Evolutionary conservation across 2,888 invertebrate species (phyloP).

Genomic region (Lysandra bellargus): DNA sequence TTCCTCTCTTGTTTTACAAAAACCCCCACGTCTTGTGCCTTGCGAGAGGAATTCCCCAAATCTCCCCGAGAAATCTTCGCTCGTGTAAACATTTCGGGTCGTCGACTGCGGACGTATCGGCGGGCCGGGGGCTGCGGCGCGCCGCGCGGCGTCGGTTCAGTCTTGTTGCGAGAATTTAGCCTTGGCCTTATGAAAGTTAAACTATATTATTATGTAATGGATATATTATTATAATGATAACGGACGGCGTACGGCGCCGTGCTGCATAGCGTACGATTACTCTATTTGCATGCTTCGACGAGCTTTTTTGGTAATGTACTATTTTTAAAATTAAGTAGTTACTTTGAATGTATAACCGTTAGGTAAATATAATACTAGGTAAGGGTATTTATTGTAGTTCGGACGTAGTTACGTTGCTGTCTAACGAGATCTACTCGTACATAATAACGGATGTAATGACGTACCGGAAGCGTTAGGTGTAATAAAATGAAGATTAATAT

Average conservation of each 20-base stretch:
- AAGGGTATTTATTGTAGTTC: conserved; percentile 80
- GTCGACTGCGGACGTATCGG: conserved; percentile 32
- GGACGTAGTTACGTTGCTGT: conserved; percentile 74
- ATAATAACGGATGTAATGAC: conserved; percentile 75
- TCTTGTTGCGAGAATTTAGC: conserved; percentile 80
- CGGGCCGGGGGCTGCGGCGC: conserved; percentile 52
- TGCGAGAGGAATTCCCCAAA: conserved; percentile 49
- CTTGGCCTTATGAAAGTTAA: conserved; percentile 80
- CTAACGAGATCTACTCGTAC: conserved; percentile 73
- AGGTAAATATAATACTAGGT: conserved; percentile 73
- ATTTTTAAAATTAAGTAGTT: conserved; percentile 77
- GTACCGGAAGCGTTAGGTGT: conserved; percentile 70
- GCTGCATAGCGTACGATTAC: conserved; percentile 76
- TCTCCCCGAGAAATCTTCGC: conserved; percentile 39
- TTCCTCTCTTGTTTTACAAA: conserved; percentile 46
- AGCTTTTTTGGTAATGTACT: conserved; percentile 80
- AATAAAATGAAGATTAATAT: conserved; percentile 74
- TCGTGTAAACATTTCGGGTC: conserved; percentile 31
- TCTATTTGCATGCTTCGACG: conserved; percentile 81
- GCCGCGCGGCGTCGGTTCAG: conserved; percentile 68
- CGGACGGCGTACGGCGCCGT: conserved; percentile 66
- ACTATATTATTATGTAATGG: conserved; percentile 69
- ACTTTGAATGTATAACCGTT: conserved; percentile 78
- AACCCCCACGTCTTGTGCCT: conserved; percentile 74
- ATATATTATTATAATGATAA: conserved; percentile 62